Conservation (phyloP, 2,113 vertebrate genomes). For the Oxyura jamaicensis region DNA sequence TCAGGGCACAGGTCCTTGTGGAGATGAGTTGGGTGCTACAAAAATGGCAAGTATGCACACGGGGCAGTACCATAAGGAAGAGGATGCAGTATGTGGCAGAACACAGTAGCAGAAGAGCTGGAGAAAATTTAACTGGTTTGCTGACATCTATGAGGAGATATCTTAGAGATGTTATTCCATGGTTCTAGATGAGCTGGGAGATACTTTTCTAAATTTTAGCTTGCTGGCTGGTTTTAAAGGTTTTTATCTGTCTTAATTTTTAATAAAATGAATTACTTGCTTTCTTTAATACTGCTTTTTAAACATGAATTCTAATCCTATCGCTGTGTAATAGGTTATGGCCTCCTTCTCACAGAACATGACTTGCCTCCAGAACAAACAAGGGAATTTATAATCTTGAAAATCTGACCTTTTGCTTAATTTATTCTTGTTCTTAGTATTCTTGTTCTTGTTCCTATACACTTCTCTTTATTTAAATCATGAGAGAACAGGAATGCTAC, state of each 20-base stretch:
- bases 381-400: background rate
- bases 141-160: background rate
- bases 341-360: background rate
- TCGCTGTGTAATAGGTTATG: background rate
- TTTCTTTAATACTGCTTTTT: background rate
- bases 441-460: background rate
- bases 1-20: background rate
- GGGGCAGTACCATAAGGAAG: background rate
- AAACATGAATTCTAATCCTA: background rate
- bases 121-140: background rate
- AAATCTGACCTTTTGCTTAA: constrained; percentile 30
- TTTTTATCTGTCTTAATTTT: background rate
- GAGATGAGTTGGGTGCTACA: background rate
- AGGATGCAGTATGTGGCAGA: background rate
- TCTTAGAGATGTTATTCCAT: background rate
- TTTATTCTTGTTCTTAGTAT: constrained; percentile 5
- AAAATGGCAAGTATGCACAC: background rate
- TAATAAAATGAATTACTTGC: background rate
- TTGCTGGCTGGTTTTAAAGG: background rate
- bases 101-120: background rate
- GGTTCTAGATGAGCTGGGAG: background rate
- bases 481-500: background rate
- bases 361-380: constrained; percentile 14
- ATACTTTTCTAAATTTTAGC: background rate
- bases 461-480: background rate